phyloP scores from a whole-genome alignment of 2,797 vertebrate species.

The Lithobates pipiens region DNA sequence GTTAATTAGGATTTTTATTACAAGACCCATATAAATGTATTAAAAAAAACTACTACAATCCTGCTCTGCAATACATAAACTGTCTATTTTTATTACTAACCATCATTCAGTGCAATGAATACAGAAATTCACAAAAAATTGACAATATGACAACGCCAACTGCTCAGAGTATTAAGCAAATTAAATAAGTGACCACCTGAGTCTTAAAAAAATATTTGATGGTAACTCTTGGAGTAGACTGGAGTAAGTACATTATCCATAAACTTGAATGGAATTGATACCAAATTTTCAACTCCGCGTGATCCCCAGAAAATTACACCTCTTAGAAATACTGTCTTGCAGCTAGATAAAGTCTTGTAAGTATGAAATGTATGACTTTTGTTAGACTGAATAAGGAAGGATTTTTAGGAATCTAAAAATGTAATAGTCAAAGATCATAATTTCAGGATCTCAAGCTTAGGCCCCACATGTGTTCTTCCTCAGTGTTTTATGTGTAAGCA shows the following conservation, averaged over 20 bases:
- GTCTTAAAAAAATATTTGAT: slow-evolving; percentile 1
- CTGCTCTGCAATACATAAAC: slow-evolving; percentile 41
- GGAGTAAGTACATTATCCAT: neutral
- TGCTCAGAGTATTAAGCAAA: slow-evolving; percentile 25
- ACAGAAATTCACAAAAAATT: slow-evolving; percentile 40
- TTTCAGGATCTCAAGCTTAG: too few relatives aligned
- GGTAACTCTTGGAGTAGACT: neutral
- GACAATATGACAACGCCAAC: slow-evolving; percentile 37
- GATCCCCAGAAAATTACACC: neutral
- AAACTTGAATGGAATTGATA: neutral
- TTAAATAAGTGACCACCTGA: slow-evolving; percentile 8
- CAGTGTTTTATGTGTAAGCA: too few relatives aligned
- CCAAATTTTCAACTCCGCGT: neutral
- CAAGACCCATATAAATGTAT: slow-evolving; percentile 59
- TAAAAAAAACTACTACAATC: slow-evolving; percentile 34
- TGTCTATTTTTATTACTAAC: slow-evolving; percentile 51
- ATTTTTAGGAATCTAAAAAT: too few relatives aligned
- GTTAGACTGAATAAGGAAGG: neutral
- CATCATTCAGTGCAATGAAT: slow-evolving; percentile 34
- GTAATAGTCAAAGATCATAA: too few relatives aligned
- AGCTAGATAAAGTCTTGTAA: neutral
- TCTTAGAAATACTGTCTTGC: neutral
- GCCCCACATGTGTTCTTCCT: too few relatives aligned
- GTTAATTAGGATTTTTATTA: slow-evolving; percentile 59
- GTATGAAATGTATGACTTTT: neutral